Evolutionary conservation across 2,888 invertebrate genomes (phyloP).

Genomic region (Bellardia pandia): DNA sequence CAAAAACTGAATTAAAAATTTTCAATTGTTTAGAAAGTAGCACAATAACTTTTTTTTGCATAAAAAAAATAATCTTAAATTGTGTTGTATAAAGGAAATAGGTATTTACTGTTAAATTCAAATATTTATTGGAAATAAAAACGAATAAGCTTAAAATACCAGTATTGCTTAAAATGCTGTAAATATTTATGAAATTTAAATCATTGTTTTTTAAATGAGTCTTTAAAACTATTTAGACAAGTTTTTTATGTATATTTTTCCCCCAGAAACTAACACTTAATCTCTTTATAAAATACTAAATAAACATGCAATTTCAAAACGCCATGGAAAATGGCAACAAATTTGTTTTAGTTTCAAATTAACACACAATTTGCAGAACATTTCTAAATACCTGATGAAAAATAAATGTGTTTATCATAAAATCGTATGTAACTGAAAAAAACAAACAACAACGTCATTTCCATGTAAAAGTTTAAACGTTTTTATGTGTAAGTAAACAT

Average conservation of each 20-base stretch:
- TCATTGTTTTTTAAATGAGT: too few species aligned
- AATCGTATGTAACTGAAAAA: neutral
- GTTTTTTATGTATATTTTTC: too few species aligned
- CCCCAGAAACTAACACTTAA: too few species aligned
- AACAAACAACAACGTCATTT: too few species aligned
- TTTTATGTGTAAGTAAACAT: neutral
- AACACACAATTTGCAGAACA: constrained; percentile 7
- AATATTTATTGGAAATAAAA: too few species aligned
- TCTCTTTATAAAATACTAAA: too few species aligned
- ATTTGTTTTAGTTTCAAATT: constrained; percentile 1
- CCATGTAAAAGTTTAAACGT: neutral
- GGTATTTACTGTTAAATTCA: neutral
- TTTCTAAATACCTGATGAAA: constrained; percentile 20
- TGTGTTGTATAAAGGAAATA: neutral
- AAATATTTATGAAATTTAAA: too few species aligned
- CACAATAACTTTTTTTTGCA: neutral
- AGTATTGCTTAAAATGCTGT: too few species aligned
- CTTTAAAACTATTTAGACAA: too few species aligned
- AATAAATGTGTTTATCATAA: constrained; percentile 14
- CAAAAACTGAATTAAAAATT: neutral
- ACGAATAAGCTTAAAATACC: too few species aligned
- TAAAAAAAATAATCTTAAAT: neutral
- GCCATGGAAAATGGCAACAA: too few species aligned
- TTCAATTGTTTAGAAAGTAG: constrained; percentile 12
- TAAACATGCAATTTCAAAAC: too few species aligned